Evolutionary conservation across 2,888 invertebrate species (phyloP).

Genomic region (Fragum whitleyi): DNA sequence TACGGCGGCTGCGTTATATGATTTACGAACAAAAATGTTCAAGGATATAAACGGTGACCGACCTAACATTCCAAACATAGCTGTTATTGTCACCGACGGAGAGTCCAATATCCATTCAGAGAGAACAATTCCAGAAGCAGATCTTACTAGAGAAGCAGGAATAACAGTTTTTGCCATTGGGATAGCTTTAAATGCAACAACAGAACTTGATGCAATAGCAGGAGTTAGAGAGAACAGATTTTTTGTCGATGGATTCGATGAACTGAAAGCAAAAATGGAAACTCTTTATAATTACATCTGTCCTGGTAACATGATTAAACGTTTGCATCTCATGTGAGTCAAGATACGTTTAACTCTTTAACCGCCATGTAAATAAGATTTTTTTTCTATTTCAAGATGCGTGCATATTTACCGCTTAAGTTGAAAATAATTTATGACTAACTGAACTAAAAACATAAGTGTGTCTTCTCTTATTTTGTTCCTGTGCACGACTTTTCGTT

Average conservation of each 20-base stretch:
- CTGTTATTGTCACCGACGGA: constrained; percentile 81
- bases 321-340: constrained; percentile 35
- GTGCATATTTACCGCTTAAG: too few relatives aligned
- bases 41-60: constrained; percentile 75
- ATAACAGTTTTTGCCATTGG: constrained; percentile 73
- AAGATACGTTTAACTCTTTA: not conserved
- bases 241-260: constrained; percentile 73
- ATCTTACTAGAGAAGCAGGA: constrained; percentile 65
- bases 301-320: constrained; percentile 55
- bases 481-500: too few relatives aligned
- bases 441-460: too few relatives aligned
- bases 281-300: constrained; percentile 60
- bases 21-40: constrained; percentile 74
- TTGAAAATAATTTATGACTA: too few relatives aligned
- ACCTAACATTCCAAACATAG: constrained; percentile 72
- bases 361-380: too few relatives aligned
- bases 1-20: constrained; percentile 77
- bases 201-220: constrained; percentile 79
- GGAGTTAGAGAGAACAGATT: constrained; percentile 74
- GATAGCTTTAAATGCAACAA: constrained; percentile 72
- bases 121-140: constrained; percentile 74
- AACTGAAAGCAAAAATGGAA: constrained; percentile 69
- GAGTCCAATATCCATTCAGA: constrained; percentile 77
- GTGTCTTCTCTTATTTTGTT: too few relatives aligned
- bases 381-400: too few relatives aligned